Evolutionary conservation across 2,888 invertebrate genomes (phyloP), one percentile per base, ranked within the genome.

Genomic region (Creontiades dilutus): DNA sequence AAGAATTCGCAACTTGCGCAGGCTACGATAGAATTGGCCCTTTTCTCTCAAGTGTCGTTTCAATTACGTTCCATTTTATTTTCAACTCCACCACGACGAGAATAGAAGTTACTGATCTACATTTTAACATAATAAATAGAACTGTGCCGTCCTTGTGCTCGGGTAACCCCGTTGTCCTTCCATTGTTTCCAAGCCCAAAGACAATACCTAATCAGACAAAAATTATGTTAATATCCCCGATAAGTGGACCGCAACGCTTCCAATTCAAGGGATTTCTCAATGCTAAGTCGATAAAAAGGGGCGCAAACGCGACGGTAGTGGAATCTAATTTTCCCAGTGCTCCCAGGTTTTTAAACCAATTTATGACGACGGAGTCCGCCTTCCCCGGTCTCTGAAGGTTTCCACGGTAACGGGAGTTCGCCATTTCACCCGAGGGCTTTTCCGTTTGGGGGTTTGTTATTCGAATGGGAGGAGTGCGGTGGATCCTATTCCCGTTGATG

Each of bases 291-390:
- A 78, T 78, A 78, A 47, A 78, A 78, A 46, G 78, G 19, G 37
- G 78, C 46, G 78, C 46, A 46, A 47, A 46, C 14, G 47, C 37
- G n/a, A 78, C 19, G 16, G 47, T 16, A 46, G 46, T 78, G 19
- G 37, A 78, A 78, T 78, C 46, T 78, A 78, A 78, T 78, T 78
- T 78, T 46, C 78, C 13, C 78, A 9, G 47, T 16, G 78, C 78
- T 46, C 78, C 46, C 78, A 19, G 78, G 78, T 78, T 78, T 78
- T 78, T 78, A 78, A 78, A 47, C 78, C 46, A 78, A 78, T 78
- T 78, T 78, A 78, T 46, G 78, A 16, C 46, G 46, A 19, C 14
- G 78, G 78, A 28, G 78, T 7, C 13, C 37, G 37, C 28, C 28
- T 46, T 46, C 78, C 78, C 78, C 46, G 14, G 78, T 37, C 78